Evolutionary conservation across 2,888 invertebrate species (phyloP).

Genomic region (Clivina fossor): DNA sequence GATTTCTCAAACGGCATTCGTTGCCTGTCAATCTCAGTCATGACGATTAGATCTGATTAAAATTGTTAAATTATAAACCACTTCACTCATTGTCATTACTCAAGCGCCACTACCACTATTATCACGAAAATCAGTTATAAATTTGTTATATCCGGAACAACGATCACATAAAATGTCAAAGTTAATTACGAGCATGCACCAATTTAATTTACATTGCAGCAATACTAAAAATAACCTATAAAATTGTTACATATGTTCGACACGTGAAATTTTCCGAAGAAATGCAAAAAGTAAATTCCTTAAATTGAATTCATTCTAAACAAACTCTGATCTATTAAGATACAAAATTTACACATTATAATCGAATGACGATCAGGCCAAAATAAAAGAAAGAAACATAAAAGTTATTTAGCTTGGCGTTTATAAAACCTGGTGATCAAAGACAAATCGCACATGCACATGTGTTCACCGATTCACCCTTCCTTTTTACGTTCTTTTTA

Average conservation of each 20-base stretch:
- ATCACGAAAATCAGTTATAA: neutral
- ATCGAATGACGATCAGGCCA: conserved; percentile 21
- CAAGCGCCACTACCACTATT: too few species aligned
- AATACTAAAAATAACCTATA: conserved; percentile 21
- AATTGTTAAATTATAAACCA: conserved; percentile 12
- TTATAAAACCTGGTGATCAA: conserved; percentile 31
- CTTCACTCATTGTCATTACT: conserved; percentile 19
- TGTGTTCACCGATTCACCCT: conserved; percentile 20
- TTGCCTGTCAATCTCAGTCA: conserved; percentile 18
- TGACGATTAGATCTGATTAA: conserved; percentile 11
- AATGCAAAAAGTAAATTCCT: conserved; percentile 14
- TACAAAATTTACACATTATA: conserved; percentile 18
- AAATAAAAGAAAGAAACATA: conserved; percentile 26
- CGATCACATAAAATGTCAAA: neutral
- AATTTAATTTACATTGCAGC: neutral
- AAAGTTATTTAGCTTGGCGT: conserved; percentile 26
- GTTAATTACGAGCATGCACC: neutral
- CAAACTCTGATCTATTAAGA: conserved; percentile 27
- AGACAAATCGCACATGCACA: conserved; percentile 24
- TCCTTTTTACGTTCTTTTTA: too few species aligned
- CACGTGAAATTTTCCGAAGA: neutral
- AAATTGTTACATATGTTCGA: conserved; percentile 1
- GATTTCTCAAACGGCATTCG: conserved; percentile 16
- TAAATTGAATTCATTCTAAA: conserved; percentile 26
- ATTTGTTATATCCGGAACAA: neutral